phyloP scores from a whole-genome alignment of 2,797 vertebrate genomes.

The Chaenodraco wilsoni region DNA sequence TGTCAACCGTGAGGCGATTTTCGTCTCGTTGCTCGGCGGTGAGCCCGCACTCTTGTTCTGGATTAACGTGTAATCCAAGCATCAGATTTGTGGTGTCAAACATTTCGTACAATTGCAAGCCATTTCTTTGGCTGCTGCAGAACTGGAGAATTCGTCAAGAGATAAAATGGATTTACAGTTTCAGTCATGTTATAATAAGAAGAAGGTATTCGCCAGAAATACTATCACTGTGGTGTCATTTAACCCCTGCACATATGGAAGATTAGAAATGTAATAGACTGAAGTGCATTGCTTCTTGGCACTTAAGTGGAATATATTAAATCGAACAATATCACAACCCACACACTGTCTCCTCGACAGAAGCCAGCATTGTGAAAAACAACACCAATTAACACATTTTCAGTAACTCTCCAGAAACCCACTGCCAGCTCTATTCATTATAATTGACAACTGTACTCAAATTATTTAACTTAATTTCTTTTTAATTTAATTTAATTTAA shows the following conservation, averaged over 20 bases:
- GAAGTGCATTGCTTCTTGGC: background rate
- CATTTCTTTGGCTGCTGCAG: conserved; percentile 10
- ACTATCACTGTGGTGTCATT: background rate
- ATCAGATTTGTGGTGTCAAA: conserved; percentile 57
- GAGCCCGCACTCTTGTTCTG: conserved; percentile 60
- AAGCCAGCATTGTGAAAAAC: conserved; percentile 15
- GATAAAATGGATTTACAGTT: background rate
- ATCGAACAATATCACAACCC: conserved; percentile 14
- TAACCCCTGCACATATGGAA: background rate
- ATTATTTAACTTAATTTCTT: background rate
- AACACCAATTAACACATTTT: conserved; percentile 1
- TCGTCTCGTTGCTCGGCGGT: conserved; percentile 45
- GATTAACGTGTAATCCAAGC: conserved; percentile 74
- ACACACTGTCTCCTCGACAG: conserved; percentile 16
- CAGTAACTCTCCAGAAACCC: background rate
- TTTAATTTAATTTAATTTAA: background rate
- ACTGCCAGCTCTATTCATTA: background rate
- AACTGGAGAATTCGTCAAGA: conserved; percentile 33
- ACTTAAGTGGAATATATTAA: conserved; percentile 14
- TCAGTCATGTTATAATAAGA: background rate
- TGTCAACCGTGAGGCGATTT: conserved; percentile 64
- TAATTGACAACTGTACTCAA: conserved; percentile 7
- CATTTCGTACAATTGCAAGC: conserved; percentile 34
- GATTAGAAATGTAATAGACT: background rate
- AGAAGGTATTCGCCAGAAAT: background rate